phyloP scores from a whole-genome alignment of 2,113 vertebrate species.

The Scalopus aquaticus region DNA sequence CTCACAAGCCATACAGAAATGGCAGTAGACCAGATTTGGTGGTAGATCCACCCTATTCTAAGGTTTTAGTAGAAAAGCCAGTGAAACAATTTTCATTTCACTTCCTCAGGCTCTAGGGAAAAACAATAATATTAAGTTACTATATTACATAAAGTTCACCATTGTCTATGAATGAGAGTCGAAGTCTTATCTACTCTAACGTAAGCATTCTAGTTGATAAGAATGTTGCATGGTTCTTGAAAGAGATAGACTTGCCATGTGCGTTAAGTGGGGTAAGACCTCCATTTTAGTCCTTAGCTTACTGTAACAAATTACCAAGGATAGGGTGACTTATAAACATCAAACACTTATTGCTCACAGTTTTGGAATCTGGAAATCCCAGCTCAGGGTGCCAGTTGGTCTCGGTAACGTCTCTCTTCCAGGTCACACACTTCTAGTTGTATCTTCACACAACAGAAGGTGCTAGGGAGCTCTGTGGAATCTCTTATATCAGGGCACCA shows the following conservation, averaged over 20 bases:
- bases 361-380: too few species aligned
- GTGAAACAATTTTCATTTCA: background rate
- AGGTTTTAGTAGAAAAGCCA: background rate
- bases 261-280: background rate
- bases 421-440: background rate
- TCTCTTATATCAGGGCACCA: background rate
- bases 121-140: background rate
- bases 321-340: background rate
- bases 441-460: background rate
- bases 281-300: background rate
- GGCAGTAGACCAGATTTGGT: background rate
- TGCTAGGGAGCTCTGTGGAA: background rate
- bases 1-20: background rate
- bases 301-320: background rate
- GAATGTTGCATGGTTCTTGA: background rate
- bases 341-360: background rate
- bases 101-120: background rate
- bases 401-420: too few species aligned
- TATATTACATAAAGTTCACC: background rate
- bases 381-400: too few species aligned
- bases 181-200: background rate
- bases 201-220: background rate
- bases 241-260: background rate
- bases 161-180: background rate
- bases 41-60: background rate